A percentile compares a stretch with the other conserved stretches of the same genome.
Conservation (phyloP, 1,140 invertebrate species). For the Palaemon carinicauda region DNA sequence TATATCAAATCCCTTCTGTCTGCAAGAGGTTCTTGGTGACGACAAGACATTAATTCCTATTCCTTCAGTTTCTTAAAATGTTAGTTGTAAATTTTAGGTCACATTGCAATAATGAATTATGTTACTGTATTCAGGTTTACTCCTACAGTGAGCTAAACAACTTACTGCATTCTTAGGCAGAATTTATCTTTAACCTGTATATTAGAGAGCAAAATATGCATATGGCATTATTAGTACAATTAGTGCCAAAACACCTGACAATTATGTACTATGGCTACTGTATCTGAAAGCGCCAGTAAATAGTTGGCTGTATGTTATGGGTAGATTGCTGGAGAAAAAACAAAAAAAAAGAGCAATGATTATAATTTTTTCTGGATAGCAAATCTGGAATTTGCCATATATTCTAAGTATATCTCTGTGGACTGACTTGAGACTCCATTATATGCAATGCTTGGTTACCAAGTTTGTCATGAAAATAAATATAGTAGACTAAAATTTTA, state of each 20-base stretch:
- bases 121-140: not conserved
- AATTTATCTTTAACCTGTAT: not conserved
- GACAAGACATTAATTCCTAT: not conserved
- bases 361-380: too few relatives aligned
- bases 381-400: too few relatives aligned
- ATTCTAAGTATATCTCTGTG: too few relatives aligned
- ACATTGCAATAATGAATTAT: not conserved
- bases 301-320: too few relatives aligned
- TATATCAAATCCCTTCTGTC: not conserved
- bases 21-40: not conserved
- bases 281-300: too few relatives aligned
- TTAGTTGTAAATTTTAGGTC: not conserved
- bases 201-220: not conserved
- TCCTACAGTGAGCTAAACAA: not conserved
- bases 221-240: not conserved
- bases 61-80: conserved; percentile 7
- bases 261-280: too few relatives aligned
- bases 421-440: too few relatives aligned
- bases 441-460: too few relatives aligned
- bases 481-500: too few relatives aligned
- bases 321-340: too few relatives aligned
- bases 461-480: too few relatives aligned
- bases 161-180: not conserved
- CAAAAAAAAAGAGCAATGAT: too few relatives aligned
- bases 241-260: not conserved